Base-by-base conservation (phyloP, 2,113 vertebrate genomes). In the Salvelinus sp. region DNA sequence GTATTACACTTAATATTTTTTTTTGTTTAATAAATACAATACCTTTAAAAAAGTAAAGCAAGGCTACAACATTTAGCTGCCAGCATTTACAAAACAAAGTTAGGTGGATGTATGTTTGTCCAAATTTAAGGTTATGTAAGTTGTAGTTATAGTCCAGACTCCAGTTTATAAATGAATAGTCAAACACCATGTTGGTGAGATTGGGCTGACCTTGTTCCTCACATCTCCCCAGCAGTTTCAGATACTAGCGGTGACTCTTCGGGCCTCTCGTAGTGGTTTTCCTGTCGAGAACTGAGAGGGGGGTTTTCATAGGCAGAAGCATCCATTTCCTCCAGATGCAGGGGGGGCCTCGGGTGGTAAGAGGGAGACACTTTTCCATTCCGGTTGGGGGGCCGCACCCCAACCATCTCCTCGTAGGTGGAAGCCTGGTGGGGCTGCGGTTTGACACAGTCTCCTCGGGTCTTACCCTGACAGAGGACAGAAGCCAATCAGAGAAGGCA, bases 361-460 rank as follows among this genome's bases (percentile, higher is more conserved):
- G 30, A 1, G 6, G 23, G 4, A 22, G 22, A 10, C 30, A 18
- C 16, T 54, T 18, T 54, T 54, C 6, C 7, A 9, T 91, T 92
- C 2, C 20, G 27, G 4, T 38, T 50, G 4, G 13, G 28, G 0
- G 74, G 2, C 38, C 74, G 5, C 70, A 84, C 3, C 3, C 83
- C 81, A 0, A 73, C 14, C 93, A 94, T 94, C 76, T 93, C 93
- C 82, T 94, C 93, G 6, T 94, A 94, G 74, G 94, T 88, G 33
- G 90, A 80, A 2, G 69, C 73, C 6, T 66, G 72, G 22, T 73
- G 22, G 27, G 72, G n/a, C 33, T 72, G 81, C 14, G 76, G 33
- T 74, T 80, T 86, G 10, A 23, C 68, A 0, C 74, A 10, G 16
- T 23, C n/a, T 3, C 10, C 13, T 54, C 14, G 18, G 3, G 20